Percentiles rank a stretch among this genome's conserved stretches.
These are phyloP conservation scores for Trissoscelio sp. DNA, from an alignment of 2,888 invertebrate genomes.

Conservation along the genomic window DNA sequence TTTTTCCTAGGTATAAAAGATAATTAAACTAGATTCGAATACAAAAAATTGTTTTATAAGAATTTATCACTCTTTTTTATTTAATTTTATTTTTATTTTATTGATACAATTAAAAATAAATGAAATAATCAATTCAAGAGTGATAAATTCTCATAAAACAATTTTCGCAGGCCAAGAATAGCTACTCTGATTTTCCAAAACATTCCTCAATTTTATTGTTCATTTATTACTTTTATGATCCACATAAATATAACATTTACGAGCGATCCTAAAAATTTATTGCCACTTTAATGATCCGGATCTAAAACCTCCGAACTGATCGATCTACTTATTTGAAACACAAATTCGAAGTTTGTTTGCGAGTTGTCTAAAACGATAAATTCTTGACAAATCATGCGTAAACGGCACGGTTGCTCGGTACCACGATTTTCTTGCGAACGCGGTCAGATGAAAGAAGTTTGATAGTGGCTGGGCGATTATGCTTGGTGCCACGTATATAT, in stretches of 20 bases:
- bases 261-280: not conserved
- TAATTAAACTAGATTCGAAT: no score
- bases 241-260: slow-evolving; percentile 1
- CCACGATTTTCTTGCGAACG: slow-evolving; percentile 7
- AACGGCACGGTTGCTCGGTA: slow-evolving; percentile 16
- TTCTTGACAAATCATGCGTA: slow-evolving; percentile 25
- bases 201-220: not conserved
- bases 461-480: not conserved
- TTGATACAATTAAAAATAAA: no score
- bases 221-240: slow-evolving; percentile 2
- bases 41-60: no score
- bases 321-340: not conserved
- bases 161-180: no score
- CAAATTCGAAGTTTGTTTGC: not conserved
- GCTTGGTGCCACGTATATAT: not conserved
- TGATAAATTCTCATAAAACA: no score
- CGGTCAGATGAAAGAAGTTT: slow-evolving; percentile 36
- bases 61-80: no score
- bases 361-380: slow-evolving; percentile 12
- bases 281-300: slow-evolving; percentile 3
- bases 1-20: no score
- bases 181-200: no score
- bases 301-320: not conserved
- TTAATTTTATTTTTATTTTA: no score
- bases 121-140: no score